Evolutionary conservation across 2,888 invertebrate genomes (phyloP), one percentile per base, ranked within the genome.

Genomic region (Thera britannica): DNA sequence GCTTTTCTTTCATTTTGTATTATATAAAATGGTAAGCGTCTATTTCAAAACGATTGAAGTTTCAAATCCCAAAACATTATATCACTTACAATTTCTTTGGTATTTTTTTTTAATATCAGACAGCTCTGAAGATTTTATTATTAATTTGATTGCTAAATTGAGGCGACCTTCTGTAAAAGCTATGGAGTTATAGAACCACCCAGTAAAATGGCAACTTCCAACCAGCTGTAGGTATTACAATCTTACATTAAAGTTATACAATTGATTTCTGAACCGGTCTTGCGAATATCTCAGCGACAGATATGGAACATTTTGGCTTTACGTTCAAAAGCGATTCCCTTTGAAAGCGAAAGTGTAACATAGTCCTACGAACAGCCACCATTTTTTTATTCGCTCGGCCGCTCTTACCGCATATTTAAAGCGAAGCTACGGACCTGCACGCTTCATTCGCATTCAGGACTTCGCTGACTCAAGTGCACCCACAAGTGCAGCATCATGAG

Each of bases 381-480:
- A 88, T 88, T 90, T 93, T 92, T 93, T 91, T 90, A 84, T 85
- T 88, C 92, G 92, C 83, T 90, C 92, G 85, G 89, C 84, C 92
- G 87, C 91, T 90, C 89, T 84, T 89, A 81, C 85, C 78, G 86
- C 86, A 90, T 93, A 94, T 94, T 93, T 93, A 93, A 90, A 90
- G 85, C 91, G 88, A 85, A 83, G 89, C 84, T 76, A 79, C 83
- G 77, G 78, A 84, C 81, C 79, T 86, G 79, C 90, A 89, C 88
- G 90, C 93, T 94, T 94, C 94, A 94, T 90, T 94, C 94, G 88
- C 92, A 93, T 93, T 93, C 92, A 92, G 94, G 90, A 93, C 90
- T 84, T 87, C 88, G 84, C 86, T 89, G 91, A 79, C 94, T 94
- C 93, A 94, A 94, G 94, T 94, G 93, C 94, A 93, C 89, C 90